Base-by-base conservation (phyloP, 2,113 vertebrate genomes). In the Mustela nigripes region DNA sequence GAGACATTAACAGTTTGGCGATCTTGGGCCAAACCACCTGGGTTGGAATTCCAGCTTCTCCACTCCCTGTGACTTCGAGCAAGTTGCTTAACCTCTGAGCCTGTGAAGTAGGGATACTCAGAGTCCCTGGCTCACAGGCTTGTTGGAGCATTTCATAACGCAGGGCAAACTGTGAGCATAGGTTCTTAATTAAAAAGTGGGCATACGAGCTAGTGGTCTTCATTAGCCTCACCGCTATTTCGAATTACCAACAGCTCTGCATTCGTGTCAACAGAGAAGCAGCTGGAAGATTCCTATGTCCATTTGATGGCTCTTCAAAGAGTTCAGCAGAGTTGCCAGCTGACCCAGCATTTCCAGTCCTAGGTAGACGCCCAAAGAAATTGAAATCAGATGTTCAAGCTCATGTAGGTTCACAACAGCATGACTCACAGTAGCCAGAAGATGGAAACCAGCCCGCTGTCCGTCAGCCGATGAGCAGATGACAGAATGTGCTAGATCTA, bases 61-160 rank as follows among this genome's bases (percentile, higher is more conserved):
- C 10, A 2, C 36, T 67, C 73, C 63, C 18, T 22, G 21, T 39
- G 81, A 63, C 69, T 78, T 82, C 65, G 78, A 91, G 45, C 58
- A 60, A 50, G 69, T 10, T 4, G 6, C n/a, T 67, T 56, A 31
- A 48, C 58, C 69, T 36, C 67, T 1, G 1, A n/a, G 53, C 31
- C 48, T 21, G 1, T 7, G 22, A 48, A 56, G 71, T 4, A 63
- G 84, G 42, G 28, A 14, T 16, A 8, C 24, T 1, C 50, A 53
- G 74, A 67, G 21, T 11, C 1, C 45, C 58, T 24, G 28, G 69
- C 83, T 56, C 2, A 0, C 7, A 19, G 33, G 18, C 14, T 33
- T 9, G 10, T 2, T 5, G 28, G 63, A 26, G 18, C n/a, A 0
- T 19, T 24, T 63, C 11, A 2, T 14, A 22, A 14, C 0, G 14